Evolutionary conservation across 2,113 vertebrate species (phyloP).

Genomic region (Halcyon malimbica): DNA sequence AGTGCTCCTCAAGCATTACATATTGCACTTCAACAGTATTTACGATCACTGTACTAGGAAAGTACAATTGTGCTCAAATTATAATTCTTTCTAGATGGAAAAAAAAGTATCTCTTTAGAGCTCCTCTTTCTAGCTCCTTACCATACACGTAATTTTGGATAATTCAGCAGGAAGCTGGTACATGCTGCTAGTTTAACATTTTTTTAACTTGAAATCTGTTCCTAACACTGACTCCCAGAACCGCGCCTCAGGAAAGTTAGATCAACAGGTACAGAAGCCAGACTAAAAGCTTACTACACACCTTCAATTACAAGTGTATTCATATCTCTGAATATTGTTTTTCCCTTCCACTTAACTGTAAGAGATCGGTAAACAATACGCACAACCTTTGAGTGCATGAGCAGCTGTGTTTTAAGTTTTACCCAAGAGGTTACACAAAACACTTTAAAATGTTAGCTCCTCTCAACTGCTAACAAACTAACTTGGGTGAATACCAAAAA

Average conservation of each 20-base stretch:
- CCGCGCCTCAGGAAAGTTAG: background rate
- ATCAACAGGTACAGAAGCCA: background rate
- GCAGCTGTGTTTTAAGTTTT: background rate
- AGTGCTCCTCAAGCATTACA: background rate
- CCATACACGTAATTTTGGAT: background rate
- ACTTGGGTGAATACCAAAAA: background rate
- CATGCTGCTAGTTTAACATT: background rate
- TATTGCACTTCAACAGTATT: background rate
- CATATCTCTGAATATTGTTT: background rate
- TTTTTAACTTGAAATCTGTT: background rate
- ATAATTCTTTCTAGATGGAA: background rate
- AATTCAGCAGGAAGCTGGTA: background rate
- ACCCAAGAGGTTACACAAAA: background rate
- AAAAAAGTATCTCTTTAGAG: background rate
- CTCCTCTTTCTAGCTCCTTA: background rate
- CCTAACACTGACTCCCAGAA: background rate
- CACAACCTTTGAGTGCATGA: background rate
- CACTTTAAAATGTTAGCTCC: background rate
- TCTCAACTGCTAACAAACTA: background rate
- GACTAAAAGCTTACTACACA: background rate
- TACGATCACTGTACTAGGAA: background rate
- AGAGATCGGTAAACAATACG: background rate
- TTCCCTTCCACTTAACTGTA: background rate
- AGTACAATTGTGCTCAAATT: background rate
- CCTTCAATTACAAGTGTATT: background rate